Base-by-base conservation (phyloP, 2,113 vertebrate species). In the Colaptes auratus region DNA sequence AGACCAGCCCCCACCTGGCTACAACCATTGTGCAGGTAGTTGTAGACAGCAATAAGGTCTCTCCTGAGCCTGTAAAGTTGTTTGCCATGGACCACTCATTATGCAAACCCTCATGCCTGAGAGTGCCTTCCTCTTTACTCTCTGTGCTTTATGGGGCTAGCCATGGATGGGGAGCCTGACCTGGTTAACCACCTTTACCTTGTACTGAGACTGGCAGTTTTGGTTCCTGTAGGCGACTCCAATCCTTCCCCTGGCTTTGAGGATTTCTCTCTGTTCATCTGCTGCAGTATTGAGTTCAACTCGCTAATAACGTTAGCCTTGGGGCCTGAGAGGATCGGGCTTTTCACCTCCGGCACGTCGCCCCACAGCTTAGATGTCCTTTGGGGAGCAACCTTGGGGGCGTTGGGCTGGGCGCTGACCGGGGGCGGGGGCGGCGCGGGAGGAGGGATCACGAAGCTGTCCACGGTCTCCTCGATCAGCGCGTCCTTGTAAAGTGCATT, bases 231-330 rank as follows among this genome's bases (percentile, higher is more conserved):
- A 2, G 98, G 98, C 10, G 98, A 98, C 91, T 99, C 99, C 31
- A 99, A 96, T 73, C 98, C 98, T 55, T 99, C 99, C 90, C 98
- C 98, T 5, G 98, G 98, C 97, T 98, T 99, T 92, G 98, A 95
- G 7, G 98, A 98, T 95, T 98, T 98, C 93, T 99, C 99, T 93
- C 99, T 98, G 97, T 99, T 99, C 98, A 99, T 99, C 86, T 99
- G 99, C 96, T 99, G 99, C 75, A 99, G 98, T 95, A 99, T 99
- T 73, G 99, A 99, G 97, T 99, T 99, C 94, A 99, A 97, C 96
- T 99, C 99, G 72, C 98, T 99, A 97, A 99, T 99, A 28, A 99
- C 98, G 35, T 98, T 99, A 91, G 98, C 98, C 98, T 99, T 99
- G 71, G 98, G 97, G 98, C 99, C 99, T 58, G 98, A 98, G 93